A percentile compares a stretch with the other conserved stretches of the same genome.
Conservation (phyloP, 1,140 invertebrate genomes). For the Drosophila watanabei region DNA sequence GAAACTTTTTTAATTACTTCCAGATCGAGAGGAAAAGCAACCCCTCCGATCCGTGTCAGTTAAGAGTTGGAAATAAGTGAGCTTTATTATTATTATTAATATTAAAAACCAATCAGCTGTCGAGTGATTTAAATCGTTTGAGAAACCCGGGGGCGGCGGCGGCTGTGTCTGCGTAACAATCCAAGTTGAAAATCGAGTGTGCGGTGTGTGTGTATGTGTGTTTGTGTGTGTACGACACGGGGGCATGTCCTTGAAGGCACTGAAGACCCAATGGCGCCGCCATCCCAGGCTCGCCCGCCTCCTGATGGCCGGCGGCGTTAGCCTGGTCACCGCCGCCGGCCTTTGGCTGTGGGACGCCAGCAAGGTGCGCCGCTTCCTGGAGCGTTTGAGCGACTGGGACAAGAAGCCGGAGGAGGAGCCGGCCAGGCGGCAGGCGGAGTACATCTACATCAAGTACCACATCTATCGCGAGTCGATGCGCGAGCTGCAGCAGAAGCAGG, state of each 20-base stretch:
- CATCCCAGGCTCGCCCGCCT: background rate
- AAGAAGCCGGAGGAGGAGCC: conserved; percentile 52
- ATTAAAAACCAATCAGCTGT: background rate
- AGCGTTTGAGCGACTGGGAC: conserved; percentile 49
- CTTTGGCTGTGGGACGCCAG: conserved; percentile 67
- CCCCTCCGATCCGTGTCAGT: background rate
- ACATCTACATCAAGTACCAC: conserved; percentile 85
- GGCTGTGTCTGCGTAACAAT: background rate
- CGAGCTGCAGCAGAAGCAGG: conserved; percentile 73
- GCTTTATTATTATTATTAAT: background rate
- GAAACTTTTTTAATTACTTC: conserved; percentile 9
- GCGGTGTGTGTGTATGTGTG: background rate
- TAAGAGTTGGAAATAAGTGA: too few relatives aligned
- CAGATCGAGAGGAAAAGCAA: background rate
- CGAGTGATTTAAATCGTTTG: background rate
- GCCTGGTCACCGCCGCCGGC: conserved; percentile 45
- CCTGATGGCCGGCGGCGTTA: background rate
- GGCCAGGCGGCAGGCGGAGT: conserved; percentile 78
- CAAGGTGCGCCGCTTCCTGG: conserved; percentile 58
- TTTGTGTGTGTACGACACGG: background rate
- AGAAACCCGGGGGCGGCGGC: conserved; percentile 1
- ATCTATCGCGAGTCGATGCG: conserved; percentile 84
- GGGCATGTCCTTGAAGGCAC: background rate
- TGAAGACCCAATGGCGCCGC: background rate
- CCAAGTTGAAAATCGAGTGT: conserved; percentile 6